phyloP scores from a whole-genome alignment of 2,113 vertebrate genomes.

The Chlamydotis undulata region DNA sequence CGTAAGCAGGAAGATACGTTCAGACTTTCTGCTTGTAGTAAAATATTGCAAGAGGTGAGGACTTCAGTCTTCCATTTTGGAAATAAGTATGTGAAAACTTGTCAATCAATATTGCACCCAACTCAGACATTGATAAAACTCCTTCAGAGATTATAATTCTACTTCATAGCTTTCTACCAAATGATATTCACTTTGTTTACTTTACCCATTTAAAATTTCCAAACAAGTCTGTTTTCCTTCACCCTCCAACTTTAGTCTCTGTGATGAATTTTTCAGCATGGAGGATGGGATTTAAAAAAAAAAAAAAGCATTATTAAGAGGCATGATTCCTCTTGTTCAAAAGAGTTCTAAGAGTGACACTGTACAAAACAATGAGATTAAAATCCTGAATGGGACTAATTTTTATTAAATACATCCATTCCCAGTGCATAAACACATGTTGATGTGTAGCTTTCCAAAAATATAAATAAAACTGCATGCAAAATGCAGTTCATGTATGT shows the following conservation, averaged over 20 bases:
- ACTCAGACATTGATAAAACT: slow-evolving; percentile 5
- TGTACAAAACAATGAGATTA: slow-evolving; percentile 24
- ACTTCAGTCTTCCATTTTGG: background rate
- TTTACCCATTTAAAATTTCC: background rate
- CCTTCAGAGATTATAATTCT: background rate
- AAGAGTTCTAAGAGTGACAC: background rate
- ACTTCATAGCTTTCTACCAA: background rate
- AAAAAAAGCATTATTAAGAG: background rate
- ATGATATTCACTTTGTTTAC: background rate
- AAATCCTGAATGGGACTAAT: background rate
- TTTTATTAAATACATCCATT: slow-evolving; percentile 28
- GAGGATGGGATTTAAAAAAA: background rate
- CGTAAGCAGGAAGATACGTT: background rate
- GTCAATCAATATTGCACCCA: background rate
- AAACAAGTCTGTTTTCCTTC: slow-evolving; percentile 10
- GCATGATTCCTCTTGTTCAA: background rate
- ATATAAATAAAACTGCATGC: slow-evolving; percentile 2
- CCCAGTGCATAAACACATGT: background rate
- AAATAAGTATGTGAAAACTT: slow-evolving; percentile 18
- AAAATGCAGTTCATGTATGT: background rate
- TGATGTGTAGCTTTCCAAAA: background rate
- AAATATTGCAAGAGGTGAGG: background rate
- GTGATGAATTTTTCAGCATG: background rate
- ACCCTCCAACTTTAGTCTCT: background rate
- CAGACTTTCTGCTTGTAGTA: background rate